Percentiles rank a stretch among this genome's conserved stretches.
phyloP scores from a whole-genome alignment of 1,140 invertebrate genomes.

The Zaprionus kolodkinae region DNA sequence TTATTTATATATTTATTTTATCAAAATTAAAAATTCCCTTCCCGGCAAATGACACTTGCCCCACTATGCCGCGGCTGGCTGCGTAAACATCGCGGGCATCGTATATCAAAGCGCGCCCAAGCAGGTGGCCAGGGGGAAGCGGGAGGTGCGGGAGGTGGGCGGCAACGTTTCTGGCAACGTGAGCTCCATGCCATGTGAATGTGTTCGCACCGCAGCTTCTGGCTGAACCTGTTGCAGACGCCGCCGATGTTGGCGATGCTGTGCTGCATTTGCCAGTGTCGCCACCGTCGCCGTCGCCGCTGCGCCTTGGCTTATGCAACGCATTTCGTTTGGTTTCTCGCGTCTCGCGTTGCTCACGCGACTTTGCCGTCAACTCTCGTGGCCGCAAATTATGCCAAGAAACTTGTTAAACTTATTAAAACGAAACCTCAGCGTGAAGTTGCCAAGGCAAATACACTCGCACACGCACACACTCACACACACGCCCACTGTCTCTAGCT shows the following conservation, averaged over 20 bases:
- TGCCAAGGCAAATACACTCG: conserved; percentile 66
- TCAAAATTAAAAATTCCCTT: not conserved
- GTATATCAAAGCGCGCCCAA: conserved; percentile 33
- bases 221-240: conserved; percentile 43
- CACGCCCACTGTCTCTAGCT: not conserved
- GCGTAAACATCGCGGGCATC: conserved; percentile 15
- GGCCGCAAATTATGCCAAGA: conserved; percentile 80
- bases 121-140: not conserved
- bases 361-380: conserved; percentile 43
- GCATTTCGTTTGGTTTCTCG: conserved; percentile 26
- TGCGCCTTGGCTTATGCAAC: conserved; percentile 29
- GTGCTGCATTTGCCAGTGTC: conserved; percentile 9
- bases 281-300: not conserved
- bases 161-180: conserved; percentile 28
- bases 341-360: conserved; percentile 24
- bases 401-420: conserved; percentile 84
- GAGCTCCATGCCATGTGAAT: conserved; percentile 32
- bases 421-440: conserved; percentile 79
- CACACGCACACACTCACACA: conserved; percentile 18
- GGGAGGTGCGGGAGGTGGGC: not conserved
- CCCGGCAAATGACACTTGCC: not conserved
- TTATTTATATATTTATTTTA: no score
- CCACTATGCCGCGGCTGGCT: conserved; percentile 15
- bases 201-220: not conserved
- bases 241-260: conserved; percentile 11